Conservation (phyloP, 2,113 vertebrate genomes). For the Cochlearius cochlearius region DNA sequence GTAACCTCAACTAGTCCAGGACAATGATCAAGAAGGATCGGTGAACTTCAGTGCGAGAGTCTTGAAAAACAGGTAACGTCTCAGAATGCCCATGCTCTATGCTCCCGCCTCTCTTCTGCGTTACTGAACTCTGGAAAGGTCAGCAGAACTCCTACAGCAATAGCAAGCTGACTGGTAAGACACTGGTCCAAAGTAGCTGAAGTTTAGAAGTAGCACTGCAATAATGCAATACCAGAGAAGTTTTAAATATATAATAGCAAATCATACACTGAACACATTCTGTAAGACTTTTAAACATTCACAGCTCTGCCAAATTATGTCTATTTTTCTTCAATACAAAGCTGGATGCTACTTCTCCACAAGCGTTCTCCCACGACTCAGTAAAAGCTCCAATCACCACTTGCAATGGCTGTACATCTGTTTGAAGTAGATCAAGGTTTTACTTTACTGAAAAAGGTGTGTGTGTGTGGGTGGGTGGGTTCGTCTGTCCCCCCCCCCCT, state of each 20-base stretch:
- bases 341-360: not conserved
- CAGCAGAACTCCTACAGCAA: not conserved
- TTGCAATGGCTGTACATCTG: not conserved
- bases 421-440: not conserved
- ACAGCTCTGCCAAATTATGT: not conserved
- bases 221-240: not conserved
- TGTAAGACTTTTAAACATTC: not conserved
- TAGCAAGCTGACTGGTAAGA: not conserved
- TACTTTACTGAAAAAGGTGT: not conserved
- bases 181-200: not conserved
- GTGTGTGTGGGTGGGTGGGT: not conserved
- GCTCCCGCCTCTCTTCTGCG: not conserved
- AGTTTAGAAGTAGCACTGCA: not conserved
- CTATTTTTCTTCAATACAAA: not conserved
- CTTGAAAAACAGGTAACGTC: not conserved
- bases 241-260: not conserved
- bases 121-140: not conserved
- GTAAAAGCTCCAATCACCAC: not conserved
- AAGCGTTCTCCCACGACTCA: not conserved
- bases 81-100: not conserved
- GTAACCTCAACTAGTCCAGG: not conserved
- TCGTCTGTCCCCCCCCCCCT: not conserved
- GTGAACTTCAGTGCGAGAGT: not conserved
- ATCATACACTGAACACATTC: not conserved
- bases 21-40: not conserved